A percentile compares a stretch with the other conserved stretches of the same genome.
Evolutionary conservation across 2,888 invertebrate genomes (phyloP).

Genomic region (Stenodera caucasica): DNA sequence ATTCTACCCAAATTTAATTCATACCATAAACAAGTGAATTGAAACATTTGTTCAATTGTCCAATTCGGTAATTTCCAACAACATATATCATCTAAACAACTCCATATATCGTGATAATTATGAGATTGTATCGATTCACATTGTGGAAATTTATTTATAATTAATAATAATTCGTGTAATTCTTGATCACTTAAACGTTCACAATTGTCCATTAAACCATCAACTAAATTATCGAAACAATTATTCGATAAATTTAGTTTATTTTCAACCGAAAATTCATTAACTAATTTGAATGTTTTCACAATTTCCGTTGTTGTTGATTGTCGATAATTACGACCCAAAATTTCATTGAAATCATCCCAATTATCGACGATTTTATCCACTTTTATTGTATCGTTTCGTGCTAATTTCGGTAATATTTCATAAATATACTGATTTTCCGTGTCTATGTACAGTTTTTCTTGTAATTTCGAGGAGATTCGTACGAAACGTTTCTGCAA

Average conservation of each 20-base stretch:
- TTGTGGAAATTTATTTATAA: conserved; percentile 59
- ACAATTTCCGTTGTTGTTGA: conserved; percentile 44
- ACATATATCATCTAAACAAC: conserved; percentile 68
- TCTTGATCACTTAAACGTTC: conserved; percentile 62
- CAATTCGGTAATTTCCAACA: conserved; percentile 56
- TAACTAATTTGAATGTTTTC: conserved; percentile 42
- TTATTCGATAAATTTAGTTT: conserved; percentile 46
- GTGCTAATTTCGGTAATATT: conserved; percentile 24
- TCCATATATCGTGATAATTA: conserved; percentile 69
- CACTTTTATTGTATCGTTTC: conserved; percentile 3
- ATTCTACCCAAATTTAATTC: conserved; percentile 57
- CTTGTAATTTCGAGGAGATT: neutral
- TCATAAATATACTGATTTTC: conserved; percentile 39
- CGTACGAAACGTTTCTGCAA: neutral
- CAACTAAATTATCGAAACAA: conserved; percentile 51
- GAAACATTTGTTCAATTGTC: conserved; percentile 60
- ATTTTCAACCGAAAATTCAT: conserved; percentile 42
- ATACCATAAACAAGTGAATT: conserved; percentile 67
- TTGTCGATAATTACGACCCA: conserved; percentile 42
- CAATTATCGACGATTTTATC: conserved; percentile 10
- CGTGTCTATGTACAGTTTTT: conserved; percentile 30
- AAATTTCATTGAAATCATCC: conserved; percentile 36
- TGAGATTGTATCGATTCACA: conserved; percentile 59
- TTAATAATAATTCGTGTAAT: conserved; percentile 59
- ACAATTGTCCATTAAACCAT: conserved; percentile 58